phyloP scores from a whole-genome alignment of 2,113 vertebrate genomes.

The Hippoglossus stenolepis region DNA sequence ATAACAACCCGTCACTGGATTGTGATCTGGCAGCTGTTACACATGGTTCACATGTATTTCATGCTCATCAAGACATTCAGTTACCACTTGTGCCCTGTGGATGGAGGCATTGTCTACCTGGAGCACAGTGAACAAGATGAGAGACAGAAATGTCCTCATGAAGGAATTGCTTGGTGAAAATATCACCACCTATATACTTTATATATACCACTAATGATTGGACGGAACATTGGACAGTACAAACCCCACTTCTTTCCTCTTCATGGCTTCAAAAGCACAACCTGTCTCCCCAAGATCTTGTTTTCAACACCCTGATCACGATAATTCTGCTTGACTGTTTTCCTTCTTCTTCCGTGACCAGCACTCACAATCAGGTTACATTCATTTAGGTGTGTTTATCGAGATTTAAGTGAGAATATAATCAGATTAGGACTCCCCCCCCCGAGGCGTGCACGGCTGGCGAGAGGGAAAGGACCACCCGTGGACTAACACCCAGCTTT shows the following conservation, averaged over 20 bases:
- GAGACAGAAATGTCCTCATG: neutral
- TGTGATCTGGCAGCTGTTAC: neutral
- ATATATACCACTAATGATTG: too few relatives aligned
- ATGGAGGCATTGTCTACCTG: slow-evolving; percentile 45
- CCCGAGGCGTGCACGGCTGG: slow-evolving; percentile 43
- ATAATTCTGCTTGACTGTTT: slow-evolving; percentile 21
- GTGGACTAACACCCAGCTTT: slow-evolving; percentile 39
- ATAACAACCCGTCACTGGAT: neutral
- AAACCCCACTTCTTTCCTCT: neutral
- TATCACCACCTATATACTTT: neutral
- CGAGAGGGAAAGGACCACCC: slow-evolving; percentile 40
- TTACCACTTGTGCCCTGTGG: slow-evolving; percentile 50
- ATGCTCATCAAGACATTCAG: neutral
- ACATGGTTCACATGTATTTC: neutral
- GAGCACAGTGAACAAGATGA: neutral
- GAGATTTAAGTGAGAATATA: slow-evolving; percentile 66
- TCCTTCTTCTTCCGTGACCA: slow-evolving; percentile 1
- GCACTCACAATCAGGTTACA: slow-evolving; percentile 45
- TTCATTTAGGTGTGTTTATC: slow-evolving; percentile 63
- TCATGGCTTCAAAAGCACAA: neutral
- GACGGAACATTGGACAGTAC: neutral
- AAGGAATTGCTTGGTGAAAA: neutral
- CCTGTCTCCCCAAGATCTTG: neutral
- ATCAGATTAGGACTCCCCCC: slow-evolving; percentile 53
- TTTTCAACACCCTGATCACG: slow-evolving; percentile 30